These are phyloP conservation scores for Hormaphis cornu DNA, from an alignment of 1,140 invertebrate species.

Conservation along the genomic window DNA sequence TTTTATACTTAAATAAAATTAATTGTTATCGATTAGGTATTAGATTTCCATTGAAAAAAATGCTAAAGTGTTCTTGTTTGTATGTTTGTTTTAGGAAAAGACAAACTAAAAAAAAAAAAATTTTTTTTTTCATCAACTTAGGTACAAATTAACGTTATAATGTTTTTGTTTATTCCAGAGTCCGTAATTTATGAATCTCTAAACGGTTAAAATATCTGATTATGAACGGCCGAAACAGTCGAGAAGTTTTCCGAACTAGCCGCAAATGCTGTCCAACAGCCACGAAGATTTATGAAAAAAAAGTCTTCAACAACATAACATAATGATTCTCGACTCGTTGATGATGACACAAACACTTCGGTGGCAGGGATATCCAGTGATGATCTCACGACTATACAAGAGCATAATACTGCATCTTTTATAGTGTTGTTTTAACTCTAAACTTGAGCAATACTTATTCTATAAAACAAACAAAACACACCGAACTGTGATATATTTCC, in stretches of 20 bases:
- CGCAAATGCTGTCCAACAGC: neutral
- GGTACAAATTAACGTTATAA: no score
- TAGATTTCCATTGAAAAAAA: no score
- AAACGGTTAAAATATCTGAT: neutral
- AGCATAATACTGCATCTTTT: neutral
- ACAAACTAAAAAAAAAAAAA: no score
- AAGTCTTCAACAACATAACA: constrained; percentile 5
- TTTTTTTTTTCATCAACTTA: no score
- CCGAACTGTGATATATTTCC: constrained; percentile 22
- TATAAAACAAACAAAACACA: neutral
- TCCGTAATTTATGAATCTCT: neutral
- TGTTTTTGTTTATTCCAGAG: neutral
- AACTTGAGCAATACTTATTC: constrained; percentile 24
- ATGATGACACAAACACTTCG: constrained; percentile 7
- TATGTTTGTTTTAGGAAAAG: no score
- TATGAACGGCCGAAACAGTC: neutral
- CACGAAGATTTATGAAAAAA: neutral
- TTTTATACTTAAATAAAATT: no score
- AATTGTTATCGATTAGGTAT: no score
- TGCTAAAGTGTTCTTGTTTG: no score
- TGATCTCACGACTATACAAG: constrained; percentile 5
- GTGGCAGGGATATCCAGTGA: neutral
- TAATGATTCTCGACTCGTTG: neutral
- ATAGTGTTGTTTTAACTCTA: neutral
- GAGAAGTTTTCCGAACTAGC: neutral